Conservation (phyloP, 2,888 invertebrate species). For the Zaprionus bogoriensis region DNA sequence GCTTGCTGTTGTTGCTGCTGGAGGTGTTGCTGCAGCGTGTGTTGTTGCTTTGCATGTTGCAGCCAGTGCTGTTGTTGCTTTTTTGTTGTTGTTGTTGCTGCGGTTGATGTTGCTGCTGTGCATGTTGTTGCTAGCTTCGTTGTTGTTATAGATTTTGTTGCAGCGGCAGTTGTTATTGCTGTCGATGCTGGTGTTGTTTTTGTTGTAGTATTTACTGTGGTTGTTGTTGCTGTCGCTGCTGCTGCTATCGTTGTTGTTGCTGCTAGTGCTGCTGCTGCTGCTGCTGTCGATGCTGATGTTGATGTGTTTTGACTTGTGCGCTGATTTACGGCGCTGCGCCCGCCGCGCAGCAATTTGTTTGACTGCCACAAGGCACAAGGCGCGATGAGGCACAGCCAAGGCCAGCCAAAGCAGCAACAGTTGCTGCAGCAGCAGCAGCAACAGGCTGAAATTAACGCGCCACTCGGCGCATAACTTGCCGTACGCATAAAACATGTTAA, state of each 20-base stretch:
- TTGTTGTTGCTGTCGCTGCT: neutral
- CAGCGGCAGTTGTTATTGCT: slow-evolving; percentile 24
- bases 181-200: slow-evolving; percentile 41
- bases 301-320: slow-evolving; percentile 72
- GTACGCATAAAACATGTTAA: slow-evolving; percentile 80
- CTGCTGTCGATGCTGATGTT: slow-evolving; percentile 51
- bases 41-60: no score
- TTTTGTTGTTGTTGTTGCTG: slow-evolving; percentile 13
- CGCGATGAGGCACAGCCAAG: slow-evolving; percentile 14
- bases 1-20: no score
- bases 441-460: slow-evolving; percentile 67
- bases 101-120: no score
- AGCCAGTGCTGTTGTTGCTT: no score
- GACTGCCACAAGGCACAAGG: slow-evolving; percentile 46
- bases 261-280: slow-evolving; percentile 10
- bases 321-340: slow-evolving; percentile 73
- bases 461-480: slow-evolving; percentile 74
- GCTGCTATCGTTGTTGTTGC: slow-evolving; percentile 8
- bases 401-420: slow-evolving; percentile 26
- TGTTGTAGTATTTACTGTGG: no score
- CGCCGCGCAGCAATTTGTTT: slow-evolving; percentile 71
- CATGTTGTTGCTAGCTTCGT: slow-evolving; percentile 36
- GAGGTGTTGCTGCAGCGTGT: no score
- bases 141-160: slow-evolving; percentile 42
- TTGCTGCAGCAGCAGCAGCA: slow-evolving; percentile 23